Evolutionary conservation across 2,888 invertebrate genomes (phyloP).

Genomic region (Scaptomyza polygonia): DNA sequence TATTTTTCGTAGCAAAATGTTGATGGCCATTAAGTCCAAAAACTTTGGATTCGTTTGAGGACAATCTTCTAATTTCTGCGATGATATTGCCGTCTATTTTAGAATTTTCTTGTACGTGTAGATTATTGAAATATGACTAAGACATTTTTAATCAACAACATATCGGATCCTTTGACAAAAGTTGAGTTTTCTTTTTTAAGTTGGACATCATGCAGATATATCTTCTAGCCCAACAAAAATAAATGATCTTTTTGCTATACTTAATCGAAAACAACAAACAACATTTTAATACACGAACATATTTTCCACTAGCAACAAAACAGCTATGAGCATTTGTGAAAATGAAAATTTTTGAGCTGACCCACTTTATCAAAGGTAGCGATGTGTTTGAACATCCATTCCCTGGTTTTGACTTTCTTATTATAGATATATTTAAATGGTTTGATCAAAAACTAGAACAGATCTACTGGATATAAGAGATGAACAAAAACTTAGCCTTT

Average conservation of each 20-base stretch:
- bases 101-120: conserved; percentile 40
- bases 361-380: too few relatives aligned
- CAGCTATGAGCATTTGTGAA: background rate
- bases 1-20: conserved; percentile 96
- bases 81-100: conserved; percentile 27
- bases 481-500: conserved; percentile 48
- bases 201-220: background rate
- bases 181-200: background rate
- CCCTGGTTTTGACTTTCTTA: conserved; percentile 44
- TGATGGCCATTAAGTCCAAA: conserved; percentile 99
- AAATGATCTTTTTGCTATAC: background rate
- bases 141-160: conserved; percentile 45
- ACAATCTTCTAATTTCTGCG: conserved; percentile 12
- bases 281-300: background rate
- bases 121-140: conserved; percentile 35
- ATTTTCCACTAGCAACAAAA: background rate
- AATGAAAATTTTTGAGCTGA: background rate
- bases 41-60: conserved; percentile 98
- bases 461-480: conserved; percentile 44
- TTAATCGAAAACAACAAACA: background rate
- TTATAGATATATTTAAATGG: conserved; percentile 32
- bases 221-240: background rate
- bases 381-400: conserved; percentile 44
- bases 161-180: conserved; percentile 3
- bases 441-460: conserved; percentile 37